A percentile compares a stretch with the other conserved stretches of the same genome.
Evolutionary conservation across 2,888 invertebrate genomes (phyloP).

Genomic region (Poecilobothrus nobilitatus): DNA sequence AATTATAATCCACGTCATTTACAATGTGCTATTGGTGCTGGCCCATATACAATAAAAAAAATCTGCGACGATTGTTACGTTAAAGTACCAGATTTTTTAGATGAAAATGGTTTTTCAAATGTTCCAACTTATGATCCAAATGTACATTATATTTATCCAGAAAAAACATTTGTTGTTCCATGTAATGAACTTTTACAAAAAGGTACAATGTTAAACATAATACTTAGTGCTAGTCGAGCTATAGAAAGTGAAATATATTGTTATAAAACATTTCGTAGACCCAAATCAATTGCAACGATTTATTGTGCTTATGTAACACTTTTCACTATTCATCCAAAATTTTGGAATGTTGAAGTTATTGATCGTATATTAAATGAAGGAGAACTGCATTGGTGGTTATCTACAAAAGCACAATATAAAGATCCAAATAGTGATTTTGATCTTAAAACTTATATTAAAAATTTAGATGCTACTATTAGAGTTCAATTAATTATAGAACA

Average conservation of each 20-base stretch:
- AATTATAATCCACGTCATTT: constrained; percentile 39
- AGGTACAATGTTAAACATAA: not conserved
- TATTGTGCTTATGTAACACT: constrained; percentile 36
- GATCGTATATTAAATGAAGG: constrained; percentile 32
- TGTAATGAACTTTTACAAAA: not conserved
- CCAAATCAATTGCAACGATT: constrained; percentile 34
- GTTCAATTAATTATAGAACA: constrained; percentile 35
- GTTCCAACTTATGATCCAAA: constrained; percentile 5
- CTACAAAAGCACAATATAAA: constrained; percentile 28
- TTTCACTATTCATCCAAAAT: constrained; percentile 34
- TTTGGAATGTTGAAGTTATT: constrained; percentile 34
- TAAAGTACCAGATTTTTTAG: constrained; percentile 24
- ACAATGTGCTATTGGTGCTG: constrained; percentile 26
- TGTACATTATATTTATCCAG: not conserved
- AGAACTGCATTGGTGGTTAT: constrained; percentile 23
- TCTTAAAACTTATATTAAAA: constrained; percentile 21
- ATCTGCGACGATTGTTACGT: not conserved
- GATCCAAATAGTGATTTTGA: constrained; percentile 20
- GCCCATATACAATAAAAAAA: constrained; percentile 21
- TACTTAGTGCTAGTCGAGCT: not conserved
- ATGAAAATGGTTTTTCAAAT: too few relatives aligned
- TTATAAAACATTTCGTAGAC: constrained; percentile 16
- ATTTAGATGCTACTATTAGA: constrained; percentile 29
- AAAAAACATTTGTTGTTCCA: not conserved
- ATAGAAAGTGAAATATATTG: not conserved